phyloP scores from a whole-genome alignment of 2,888 invertebrate genomes.

The Dynastes hyllus region DNA sequence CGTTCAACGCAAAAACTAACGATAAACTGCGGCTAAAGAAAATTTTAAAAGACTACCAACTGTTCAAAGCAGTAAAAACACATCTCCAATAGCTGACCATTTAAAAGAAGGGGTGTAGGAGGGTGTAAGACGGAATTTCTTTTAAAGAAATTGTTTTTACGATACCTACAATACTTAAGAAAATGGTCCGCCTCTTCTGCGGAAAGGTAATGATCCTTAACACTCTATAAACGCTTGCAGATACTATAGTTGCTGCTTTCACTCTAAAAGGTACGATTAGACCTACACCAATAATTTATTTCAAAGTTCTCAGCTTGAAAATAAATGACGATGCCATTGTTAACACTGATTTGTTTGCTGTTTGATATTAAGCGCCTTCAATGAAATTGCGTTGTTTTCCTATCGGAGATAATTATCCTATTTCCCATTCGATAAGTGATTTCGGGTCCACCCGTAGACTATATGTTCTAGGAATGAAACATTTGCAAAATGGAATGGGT shows the following conservation, averaged over 20 bases:
- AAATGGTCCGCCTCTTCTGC: background rate
- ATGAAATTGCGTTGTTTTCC: too few species aligned
- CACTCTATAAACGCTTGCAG: slow-evolving; percentile 20
- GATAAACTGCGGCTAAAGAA: slow-evolving; percentile 7
- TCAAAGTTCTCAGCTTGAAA: background rate
- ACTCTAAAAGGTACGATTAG: background rate
- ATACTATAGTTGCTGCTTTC: background rate
- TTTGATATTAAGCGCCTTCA: too few species aligned
- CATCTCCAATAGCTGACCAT: slow-evolving; percentile 9
- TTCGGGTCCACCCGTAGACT: too few species aligned
- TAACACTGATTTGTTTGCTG: background rate
- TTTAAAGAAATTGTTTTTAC: slow-evolving; percentile 45
- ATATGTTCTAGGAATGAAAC: too few species aligned
- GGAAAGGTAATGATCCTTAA: slow-evolving; percentile 40
- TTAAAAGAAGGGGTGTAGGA: background rate
- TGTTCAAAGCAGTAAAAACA: slow-evolving; percentile 17
- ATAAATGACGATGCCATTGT: background rate
- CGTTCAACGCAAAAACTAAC: slow-evolving; percentile 1
- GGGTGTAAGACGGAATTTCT: slow-evolving; percentile 9
- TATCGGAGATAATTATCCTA: too few species aligned
- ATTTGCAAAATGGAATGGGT: too few species aligned
- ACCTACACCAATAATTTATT: slow-evolving; percentile 14
- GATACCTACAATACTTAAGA: slow-evolving; percentile 12
- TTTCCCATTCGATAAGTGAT: too few species aligned
- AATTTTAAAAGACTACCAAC: slow-evolving; percentile 3